These are phyloP conservation scores for Leptinotarsa juncta DNA, from an alignment of 2,888 invertebrate genomes.

Conservation along the genomic window DNA sequence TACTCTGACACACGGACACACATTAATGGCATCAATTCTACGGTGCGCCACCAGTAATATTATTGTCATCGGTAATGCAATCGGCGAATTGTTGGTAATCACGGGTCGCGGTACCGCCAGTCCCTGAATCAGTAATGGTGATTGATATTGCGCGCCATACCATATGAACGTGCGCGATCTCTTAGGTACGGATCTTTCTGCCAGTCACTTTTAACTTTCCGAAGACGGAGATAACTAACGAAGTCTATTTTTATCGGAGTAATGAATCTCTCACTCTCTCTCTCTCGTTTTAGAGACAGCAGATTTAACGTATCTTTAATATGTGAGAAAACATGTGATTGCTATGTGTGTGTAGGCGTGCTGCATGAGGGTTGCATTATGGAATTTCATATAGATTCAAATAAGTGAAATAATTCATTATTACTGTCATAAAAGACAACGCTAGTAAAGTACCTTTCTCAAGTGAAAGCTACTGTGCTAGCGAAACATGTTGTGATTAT, in stretches of 20 bases:
- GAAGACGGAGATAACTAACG: not conserved
- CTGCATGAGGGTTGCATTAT: not conserved
- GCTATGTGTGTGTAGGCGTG: not conserved
- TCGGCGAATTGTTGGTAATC: slow-evolving; percentile 52
- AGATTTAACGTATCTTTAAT: not conserved
- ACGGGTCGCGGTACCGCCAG: slow-evolving; percentile 30
- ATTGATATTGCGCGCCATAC: slow-evolving; percentile 38
- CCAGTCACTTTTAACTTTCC: not conserved
- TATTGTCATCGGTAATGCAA: slow-evolving; percentile 51
- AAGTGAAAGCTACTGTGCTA: no score
- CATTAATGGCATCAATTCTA: slow-evolving; percentile 44
- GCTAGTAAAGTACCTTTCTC: no score
- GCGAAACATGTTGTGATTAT: no score
- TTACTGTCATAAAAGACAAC: not conserved
- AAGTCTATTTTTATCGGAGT: not conserved
- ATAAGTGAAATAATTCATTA: not conserved
- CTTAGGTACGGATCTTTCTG: not conserved
- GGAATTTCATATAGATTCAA: not conserved
- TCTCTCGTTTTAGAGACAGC: not conserved
- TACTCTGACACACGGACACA: slow-evolving; percentile 27
- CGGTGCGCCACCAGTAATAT: slow-evolving; percentile 51
- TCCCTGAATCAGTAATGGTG: slow-evolving; percentile 40
- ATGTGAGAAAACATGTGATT: not conserved
- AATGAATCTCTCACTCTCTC: not conserved
- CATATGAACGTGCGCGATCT: not conserved